Percentiles rank a stretch among this genome's conserved stretches.
Evolutionary conservation across 2,113 vertebrate species (phyloP).

Genomic region (Halichoeres trimaculatus): DNA sequence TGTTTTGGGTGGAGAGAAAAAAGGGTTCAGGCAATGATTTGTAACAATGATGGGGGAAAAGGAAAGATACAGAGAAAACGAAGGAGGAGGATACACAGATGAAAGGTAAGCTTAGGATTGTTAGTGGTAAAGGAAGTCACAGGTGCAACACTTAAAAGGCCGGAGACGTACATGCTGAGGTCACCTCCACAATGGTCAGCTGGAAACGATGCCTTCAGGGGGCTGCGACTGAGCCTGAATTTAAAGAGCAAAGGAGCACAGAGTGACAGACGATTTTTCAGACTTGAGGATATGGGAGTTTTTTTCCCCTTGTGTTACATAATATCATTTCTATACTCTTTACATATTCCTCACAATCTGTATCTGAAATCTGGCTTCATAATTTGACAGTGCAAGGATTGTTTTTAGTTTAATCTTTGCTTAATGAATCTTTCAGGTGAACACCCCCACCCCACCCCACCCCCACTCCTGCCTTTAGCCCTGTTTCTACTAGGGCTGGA

Average conservation of each 20-base stretch:
- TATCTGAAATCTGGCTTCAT: too few relatives aligned
- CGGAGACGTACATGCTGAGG: constrained; percentile 3
- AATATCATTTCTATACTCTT: too few relatives aligned
- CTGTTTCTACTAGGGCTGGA: too few relatives aligned
- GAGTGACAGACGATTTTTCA: not conserved
- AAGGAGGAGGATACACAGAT: not conserved
- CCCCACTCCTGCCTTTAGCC: too few relatives aligned
- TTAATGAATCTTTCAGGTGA: too few relatives aligned
- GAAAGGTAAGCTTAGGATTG: not conserved
- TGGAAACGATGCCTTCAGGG: constrained; percentile 38
- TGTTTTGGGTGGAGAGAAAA: not conserved
- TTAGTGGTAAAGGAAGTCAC: not conserved
- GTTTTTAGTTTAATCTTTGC: too few relatives aligned
- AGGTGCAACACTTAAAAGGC: constrained; percentile 24
- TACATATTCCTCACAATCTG: too few relatives aligned
- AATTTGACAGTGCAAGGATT: too few relatives aligned
- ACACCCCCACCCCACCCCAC: too few relatives aligned
- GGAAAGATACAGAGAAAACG: not conserved
- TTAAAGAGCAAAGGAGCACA: constrained; percentile 12
- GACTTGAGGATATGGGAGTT: not conserved
- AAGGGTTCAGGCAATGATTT: not conserved
- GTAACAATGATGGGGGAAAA: not conserved
- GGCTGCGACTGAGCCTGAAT: constrained; percentile 6
- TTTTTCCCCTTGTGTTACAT: too few relatives aligned
- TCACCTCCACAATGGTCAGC: constrained; percentile 26